Base-by-base conservation (phyloP, 2,113 vertebrate species). In the Polypterus bichir region DNA sequence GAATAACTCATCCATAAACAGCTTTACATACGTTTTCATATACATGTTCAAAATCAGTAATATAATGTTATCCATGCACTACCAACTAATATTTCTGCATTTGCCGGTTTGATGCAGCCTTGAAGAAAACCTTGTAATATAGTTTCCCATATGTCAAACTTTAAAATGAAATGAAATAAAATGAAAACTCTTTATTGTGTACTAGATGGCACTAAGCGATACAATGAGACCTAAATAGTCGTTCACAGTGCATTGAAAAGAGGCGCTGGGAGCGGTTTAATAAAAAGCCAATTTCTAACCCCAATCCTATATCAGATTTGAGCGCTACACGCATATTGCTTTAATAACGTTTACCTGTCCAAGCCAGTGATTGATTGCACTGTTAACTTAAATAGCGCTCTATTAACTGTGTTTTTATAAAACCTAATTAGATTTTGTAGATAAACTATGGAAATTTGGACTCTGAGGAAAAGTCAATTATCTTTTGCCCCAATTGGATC, bases 291-390 rank as follows among this genome's bases (percentile, higher is more conserved):
- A 57, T 57, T 57, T 57, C 56, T 57, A 57, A 57, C 56, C 56
- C 56, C 56, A 57, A 45, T 5, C 56, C 56, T 57, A 57, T 27
- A 57, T 57, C 56, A 57, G 56, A 57, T 57, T 57, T 44, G 10
- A 57, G 56, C 27, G 27, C 56, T 57, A 57, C 56, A 57, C 56
- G 56, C 56, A 11, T 57, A 57, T 57, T 46, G 53, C 57, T 64
- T 11, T 59, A 64, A 64, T 60, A 54, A 64, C 63, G 58, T 53
- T 59, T 59, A 64, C 45, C 63, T 59, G 63, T 59, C 49, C 63
- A 48, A 59, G 58, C 54, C 11, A 53, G 44, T 64, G 63, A 59
- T 54, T 64, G 57, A 59, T 54, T 60, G 63, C 58, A 64, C 9
- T 57, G 56, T 57, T 57, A 57, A 57, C 56, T 57, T 57, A 59